A percentile compares a stretch with the other conserved stretches of the same genome.
Evolutionary conservation across 2,797 vertebrate species (phyloP).

Genomic region (Eulemur coronatus): DNA sequence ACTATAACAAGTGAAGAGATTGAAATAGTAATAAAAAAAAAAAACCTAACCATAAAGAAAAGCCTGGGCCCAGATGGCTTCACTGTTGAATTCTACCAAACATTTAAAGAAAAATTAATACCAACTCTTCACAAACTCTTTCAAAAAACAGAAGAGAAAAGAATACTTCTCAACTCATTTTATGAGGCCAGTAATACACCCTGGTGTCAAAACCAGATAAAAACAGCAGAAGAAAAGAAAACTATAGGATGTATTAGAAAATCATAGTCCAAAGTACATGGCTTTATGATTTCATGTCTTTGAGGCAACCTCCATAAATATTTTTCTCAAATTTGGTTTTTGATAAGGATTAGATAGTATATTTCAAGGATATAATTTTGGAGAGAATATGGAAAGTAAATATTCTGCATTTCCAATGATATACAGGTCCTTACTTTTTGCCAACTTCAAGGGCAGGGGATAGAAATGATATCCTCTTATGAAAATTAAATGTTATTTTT

Average conservation of each 20-base stretch:
- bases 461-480: not conserved
- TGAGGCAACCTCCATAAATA: constrained; percentile 18
- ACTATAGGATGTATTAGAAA: not conserved
- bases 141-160: constrained; percentile 2
- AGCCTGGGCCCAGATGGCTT: not conserved
- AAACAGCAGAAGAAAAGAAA: not conserved
- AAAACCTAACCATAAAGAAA: not conserved
- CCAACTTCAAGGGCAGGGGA: not conserved
- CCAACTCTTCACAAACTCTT: constrained; percentile 6
- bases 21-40: not conserved
- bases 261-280: not conserved
- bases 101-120: not conserved
- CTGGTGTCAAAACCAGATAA: not conserved
- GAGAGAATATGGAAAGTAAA: not conserved
- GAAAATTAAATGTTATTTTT: constrained; percentile 6
- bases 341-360: not conserved
- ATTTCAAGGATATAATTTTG: constrained; percentile 29
- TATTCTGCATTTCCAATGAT: not conserved
- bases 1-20: not conserved
- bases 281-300: not conserved
- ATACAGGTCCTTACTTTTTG: not conserved
- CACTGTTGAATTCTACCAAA: not conserved
- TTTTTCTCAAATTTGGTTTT: not conserved
- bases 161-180: not conserved
- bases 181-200: not conserved